Evolutionary conservation across 2,797 vertebrate species (phyloP).

Genomic region (Micromesistius poutassou): DNA sequence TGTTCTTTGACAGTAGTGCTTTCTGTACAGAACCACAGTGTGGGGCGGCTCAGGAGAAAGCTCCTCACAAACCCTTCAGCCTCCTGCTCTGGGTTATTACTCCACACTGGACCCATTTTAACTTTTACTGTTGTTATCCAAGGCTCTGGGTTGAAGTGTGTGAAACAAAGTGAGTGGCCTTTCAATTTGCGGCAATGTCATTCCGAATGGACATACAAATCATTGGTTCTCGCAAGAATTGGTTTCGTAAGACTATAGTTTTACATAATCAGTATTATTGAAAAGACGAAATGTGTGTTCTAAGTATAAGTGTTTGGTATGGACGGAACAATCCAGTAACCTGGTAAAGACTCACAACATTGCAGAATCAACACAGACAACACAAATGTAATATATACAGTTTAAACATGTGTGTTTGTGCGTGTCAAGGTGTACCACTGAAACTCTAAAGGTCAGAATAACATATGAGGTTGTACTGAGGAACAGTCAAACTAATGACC

Average conservation of each 20-base stretch:
- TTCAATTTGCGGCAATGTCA: not conserved
- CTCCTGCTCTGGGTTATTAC: not conserved
- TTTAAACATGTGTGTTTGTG: not conserved
- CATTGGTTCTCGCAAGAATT: not conserved
- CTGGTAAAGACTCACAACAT: no score
- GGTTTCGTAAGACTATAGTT: not conserved
- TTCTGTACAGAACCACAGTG: not conserved
- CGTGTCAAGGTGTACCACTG: not conserved
- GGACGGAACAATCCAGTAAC: no score
- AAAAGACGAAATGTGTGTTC: not conserved
- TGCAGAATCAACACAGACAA: no score
- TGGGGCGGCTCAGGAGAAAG: not conserved
- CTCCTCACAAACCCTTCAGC: not conserved
- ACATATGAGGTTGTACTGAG: not conserved
- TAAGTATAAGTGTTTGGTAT: not conserved
- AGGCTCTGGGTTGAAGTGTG: not conserved
- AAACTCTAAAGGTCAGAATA: not conserved
- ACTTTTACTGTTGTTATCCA: not conserved
- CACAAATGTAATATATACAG: no score
- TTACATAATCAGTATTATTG: no score
- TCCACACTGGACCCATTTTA: not conserved
- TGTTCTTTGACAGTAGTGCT: not conserved
- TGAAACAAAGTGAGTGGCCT: not conserved
- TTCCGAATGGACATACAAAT: not conserved
- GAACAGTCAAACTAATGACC: not conserved